phyloP scores from a whole-genome alignment of 2,888 invertebrate genomes.

The Exocentrus adspersus region DNA sequence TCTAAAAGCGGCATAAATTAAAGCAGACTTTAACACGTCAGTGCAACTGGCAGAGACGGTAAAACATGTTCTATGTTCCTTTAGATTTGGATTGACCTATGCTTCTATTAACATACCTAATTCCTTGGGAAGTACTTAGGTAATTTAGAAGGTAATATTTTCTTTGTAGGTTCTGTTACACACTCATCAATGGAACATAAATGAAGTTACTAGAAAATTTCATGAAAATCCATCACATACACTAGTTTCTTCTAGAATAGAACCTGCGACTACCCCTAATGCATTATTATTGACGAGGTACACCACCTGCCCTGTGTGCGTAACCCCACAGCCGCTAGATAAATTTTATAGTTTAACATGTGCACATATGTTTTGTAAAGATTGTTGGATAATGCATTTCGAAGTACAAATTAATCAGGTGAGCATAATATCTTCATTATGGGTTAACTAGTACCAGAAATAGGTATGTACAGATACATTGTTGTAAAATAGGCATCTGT shows the following conservation, averaged over 20 bases:
- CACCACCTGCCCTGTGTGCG: conserved; percentile 82
- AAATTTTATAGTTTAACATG: conserved; percentile 86
- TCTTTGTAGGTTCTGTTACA: conserved; percentile 78
- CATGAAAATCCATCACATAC: conserved; percentile 76
- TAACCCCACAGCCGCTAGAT: conserved; percentile 70
- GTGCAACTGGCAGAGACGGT: too few relatives aligned
- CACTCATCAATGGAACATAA: conserved; percentile 89
- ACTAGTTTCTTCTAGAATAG: conserved; percentile 68
- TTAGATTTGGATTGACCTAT: too few relatives aligned
- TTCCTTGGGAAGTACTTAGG: too few relatives aligned
- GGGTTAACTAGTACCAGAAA: too few relatives aligned
- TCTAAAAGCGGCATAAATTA: too few relatives aligned
- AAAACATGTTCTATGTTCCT: too few relatives aligned
- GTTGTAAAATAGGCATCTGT: too few relatives aligned
- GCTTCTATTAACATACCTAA: too few relatives aligned
- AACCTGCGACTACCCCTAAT: conserved; percentile 64
- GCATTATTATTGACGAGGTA: conserved; percentile 56
- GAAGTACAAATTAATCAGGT: conserved; percentile 95
- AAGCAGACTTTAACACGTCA: too few relatives aligned
- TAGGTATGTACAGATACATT: too few relatives aligned
- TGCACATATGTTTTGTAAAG: conserved; percentile 93
- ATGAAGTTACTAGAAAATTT: conserved; percentile 84
- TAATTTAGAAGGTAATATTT: too few relatives aligned
- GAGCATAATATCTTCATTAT: conserved; percentile 51
- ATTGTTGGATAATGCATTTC: conserved; percentile 97